These are phyloP conservation scores for Eristalinus sepulchralis DNA, from an alignment of 2,888 invertebrate genomes.

Conservation along the genomic window DNA sequence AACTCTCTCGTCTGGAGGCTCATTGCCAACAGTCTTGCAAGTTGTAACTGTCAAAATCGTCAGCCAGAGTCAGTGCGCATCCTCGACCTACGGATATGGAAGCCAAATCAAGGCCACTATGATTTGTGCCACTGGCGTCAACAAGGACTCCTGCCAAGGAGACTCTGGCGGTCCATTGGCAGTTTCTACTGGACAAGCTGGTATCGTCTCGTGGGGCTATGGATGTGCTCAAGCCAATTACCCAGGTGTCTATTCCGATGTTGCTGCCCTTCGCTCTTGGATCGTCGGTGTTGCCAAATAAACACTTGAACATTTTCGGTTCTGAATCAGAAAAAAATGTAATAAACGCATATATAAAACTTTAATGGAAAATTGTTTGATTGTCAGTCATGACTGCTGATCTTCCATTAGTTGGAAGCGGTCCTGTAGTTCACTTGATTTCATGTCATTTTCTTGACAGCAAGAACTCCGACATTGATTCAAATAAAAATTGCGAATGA, in stretches of 20 bases:
- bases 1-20: constrained; percentile 72
- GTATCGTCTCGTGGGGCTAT: constrained; percentile 40
- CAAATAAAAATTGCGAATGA: too few species aligned
- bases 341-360: neutral
- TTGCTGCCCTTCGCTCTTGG: constrained; percentile 66
- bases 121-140: constrained; percentile 74
- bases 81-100: constrained; percentile 79
- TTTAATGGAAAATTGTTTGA: too few species aligned
- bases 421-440: too few species aligned
- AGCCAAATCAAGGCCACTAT: constrained; percentile 68
- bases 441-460: too few species aligned
- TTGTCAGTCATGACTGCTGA: too few species aligned
- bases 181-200: constrained; percentile 73
- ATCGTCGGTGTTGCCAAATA: neutral
- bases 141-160: constrained; percentile 76
- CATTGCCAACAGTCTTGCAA: constrained; percentile 78
- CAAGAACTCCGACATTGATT: too few species aligned
- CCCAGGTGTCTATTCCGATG: constrained; percentile 76
- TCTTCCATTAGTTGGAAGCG: too few species aligned
- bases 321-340: neutral
- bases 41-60: constrained; percentile 80
- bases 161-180: constrained; percentile 78
- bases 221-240: constrained; percentile 73
- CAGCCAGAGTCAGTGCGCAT: constrained; percentile 79
- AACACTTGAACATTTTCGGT: neutral